Percentiles rank a stretch among this genome's conserved stretches.
Conservation (phyloP, 1,140 invertebrate genomes). For the Planococcus citri region DNA sequence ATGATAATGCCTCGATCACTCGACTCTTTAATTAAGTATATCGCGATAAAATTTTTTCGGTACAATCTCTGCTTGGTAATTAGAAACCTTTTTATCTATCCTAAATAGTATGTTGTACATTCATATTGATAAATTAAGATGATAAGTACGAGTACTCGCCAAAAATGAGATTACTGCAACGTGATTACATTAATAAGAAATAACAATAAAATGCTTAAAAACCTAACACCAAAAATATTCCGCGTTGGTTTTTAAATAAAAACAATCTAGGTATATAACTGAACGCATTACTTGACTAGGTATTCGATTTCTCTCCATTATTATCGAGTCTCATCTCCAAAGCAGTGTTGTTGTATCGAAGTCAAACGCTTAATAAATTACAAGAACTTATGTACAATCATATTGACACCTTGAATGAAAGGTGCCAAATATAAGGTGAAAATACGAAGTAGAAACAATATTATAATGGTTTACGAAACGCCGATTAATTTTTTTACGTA, state of each 20-base stretch:
- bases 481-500: neutral
- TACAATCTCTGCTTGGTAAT: no score
- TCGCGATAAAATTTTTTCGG: no score
- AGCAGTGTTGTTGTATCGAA: neutral
- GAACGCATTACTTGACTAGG: neutral
- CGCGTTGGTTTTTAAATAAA: neutral
- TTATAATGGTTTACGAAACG: neutral
- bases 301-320: neutral
- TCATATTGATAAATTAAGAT: no score
- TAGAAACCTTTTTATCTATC: no score
- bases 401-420: neutral
- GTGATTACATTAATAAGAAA: neutral
- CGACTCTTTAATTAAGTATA: no score
- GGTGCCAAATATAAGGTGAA: neutral
- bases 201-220: neutral
- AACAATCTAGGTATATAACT: neutral
- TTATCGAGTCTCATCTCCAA: neutral
- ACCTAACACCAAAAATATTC: neutral
- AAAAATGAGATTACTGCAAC: no score
- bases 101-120: no score
- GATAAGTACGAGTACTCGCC: no score
- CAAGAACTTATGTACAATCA: neutral
- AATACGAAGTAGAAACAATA: neutral
- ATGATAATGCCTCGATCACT: no score
- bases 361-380: neutral